Conservation (phyloP, 1,140 invertebrate genomes). For the Coptotermes formosanus region DNA sequence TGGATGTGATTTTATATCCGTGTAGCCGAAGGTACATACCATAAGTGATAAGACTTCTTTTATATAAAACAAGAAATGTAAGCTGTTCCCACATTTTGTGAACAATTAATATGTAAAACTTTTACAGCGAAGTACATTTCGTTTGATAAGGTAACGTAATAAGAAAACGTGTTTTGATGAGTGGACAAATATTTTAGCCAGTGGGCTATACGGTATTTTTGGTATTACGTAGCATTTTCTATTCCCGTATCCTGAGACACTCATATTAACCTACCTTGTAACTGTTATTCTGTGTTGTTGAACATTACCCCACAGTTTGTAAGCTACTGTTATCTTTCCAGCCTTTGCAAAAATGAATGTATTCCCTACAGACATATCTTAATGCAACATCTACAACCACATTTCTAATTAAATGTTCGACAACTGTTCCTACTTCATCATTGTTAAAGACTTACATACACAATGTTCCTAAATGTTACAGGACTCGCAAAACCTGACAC, state of each 20-base stretch:
- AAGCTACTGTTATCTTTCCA: background rate
- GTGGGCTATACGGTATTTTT: background rate
- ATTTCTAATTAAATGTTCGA: background rate
- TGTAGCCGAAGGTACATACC: background rate
- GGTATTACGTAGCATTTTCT: background rate
- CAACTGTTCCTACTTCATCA: slow-evolving; percentile 11
- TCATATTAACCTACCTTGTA: background rate
- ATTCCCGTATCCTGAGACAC: background rate
- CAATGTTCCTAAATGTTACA: slow-evolving; percentile 5
- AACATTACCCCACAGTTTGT: background rate
- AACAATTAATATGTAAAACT: background rate
- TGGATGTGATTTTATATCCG: background rate
- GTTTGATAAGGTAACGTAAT: background rate
- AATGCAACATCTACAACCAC: background rate
- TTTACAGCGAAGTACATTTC: background rate
- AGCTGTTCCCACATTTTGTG: background rate
- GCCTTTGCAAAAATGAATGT: background rate
- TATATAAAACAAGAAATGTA: background rate
- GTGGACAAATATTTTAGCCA: background rate
- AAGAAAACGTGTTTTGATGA: background rate
- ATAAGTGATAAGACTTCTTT: background rate
- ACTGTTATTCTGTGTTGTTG: slow-evolving; percentile 12
- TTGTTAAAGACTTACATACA: background rate
- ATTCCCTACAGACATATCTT: background rate
- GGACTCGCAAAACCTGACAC: background rate